Conservation (phyloP, 2,888 invertebrate genomes). For the Cremastinae sp. region DNA sequence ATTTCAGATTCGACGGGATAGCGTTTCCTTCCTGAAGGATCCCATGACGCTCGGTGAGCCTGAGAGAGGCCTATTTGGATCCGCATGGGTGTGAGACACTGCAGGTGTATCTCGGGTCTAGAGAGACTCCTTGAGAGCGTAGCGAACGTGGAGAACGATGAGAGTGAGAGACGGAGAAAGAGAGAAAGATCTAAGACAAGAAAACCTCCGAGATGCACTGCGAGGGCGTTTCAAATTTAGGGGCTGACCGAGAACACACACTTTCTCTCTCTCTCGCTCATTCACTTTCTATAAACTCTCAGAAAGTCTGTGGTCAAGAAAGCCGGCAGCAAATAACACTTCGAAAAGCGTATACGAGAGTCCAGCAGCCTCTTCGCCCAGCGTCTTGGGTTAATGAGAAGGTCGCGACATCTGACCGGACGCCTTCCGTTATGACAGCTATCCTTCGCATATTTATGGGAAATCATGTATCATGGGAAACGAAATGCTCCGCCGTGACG, state of each 20-base stretch:
- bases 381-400: slow-evolving; percentile 74
- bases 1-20: slow-evolving; percentile 70
- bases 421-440: slow-evolving; percentile 77
- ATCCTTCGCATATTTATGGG: slow-evolving; percentile 72
- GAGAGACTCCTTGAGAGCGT: slow-evolving; percentile 64
- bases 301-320: slow-evolving; percentile 75
- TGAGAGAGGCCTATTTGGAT: slow-evolving; percentile 24
- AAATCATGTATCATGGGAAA: slow-evolving; percentile 75
- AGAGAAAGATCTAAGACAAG: slow-evolving; percentile 23
- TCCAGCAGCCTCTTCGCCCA: slow-evolving; percentile 53
- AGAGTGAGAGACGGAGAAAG: slow-evolving; percentile 46
- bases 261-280: slow-evolving; percentile 67
- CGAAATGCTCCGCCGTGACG: slow-evolving; percentile 39
- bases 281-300: slow-evolving; percentile 61
- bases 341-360: slow-evolving; percentile 45
- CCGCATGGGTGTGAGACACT: slow-evolving; percentile 69
- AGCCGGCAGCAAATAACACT: slow-evolving; percentile 49
- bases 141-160: slow-evolving; percentile 48
- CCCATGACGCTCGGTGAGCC: slow-evolving; percentile 58
- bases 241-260: slow-evolving; percentile 60
- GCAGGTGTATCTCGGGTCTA: slow-evolving; percentile 73
- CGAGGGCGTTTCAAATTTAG: slow-evolving; percentile 76
- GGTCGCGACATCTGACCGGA: slow-evolving; percentile 76
- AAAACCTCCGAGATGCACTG: slow-evolving; percentile 63
- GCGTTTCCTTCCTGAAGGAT: slow-evolving; percentile 71